A percentile compares a stretch with the other conserved stretches of the same genome.
Conservation (phyloP, 2,113 vertebrate species). For the Tachysurus fulvidraco region DNA sequence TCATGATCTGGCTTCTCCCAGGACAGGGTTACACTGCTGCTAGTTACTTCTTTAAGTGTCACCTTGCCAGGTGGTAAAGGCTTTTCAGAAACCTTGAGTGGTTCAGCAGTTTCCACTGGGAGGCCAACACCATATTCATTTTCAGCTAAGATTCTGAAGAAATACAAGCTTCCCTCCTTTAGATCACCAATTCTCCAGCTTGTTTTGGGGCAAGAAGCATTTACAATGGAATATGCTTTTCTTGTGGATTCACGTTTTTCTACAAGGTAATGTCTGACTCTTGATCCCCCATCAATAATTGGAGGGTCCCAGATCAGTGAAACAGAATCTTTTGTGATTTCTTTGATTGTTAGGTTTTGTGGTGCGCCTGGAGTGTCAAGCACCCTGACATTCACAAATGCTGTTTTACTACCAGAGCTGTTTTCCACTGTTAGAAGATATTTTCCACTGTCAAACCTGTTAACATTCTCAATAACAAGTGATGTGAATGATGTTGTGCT, state of each 20-base stretch:
- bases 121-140: conserved; percentile 95
- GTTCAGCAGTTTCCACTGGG: conserved; percentile 89
- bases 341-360: conserved; percentile 88
- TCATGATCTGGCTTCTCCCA: conserved; percentile 99
- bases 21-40: conserved; percentile 84
- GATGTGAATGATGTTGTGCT: conserved; percentile 90
- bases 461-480: conserved; percentile 89
- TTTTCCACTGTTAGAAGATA: conserved; percentile 93
- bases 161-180: conserved; percentile 92
- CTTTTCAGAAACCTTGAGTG: conserved; percentile 91
- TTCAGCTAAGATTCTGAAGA: conserved; percentile 94
- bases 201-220: conserved; percentile 92
- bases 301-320: conserved; percentile 94
- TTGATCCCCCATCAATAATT: conserved; percentile 91
- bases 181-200: conserved; percentile 91
- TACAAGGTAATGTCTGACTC: conserved; percentile 93
- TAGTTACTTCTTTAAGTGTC: conserved; percentile 86
- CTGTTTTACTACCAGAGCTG: conserved; percentile 89
- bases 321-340: conserved; percentile 91
- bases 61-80: conserved; percentile 97
- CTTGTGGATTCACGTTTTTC: conserved; percentile 96
- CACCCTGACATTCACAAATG: conserved; percentile 93
- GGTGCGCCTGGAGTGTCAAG: conserved; percentile 95
- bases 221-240: conserved; percentile 94
- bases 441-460: conserved; percentile 94